Evolutionary conservation across 2,113 vertebrate species (phyloP).

Genomic region (Ictalurus furcatus): DNA sequence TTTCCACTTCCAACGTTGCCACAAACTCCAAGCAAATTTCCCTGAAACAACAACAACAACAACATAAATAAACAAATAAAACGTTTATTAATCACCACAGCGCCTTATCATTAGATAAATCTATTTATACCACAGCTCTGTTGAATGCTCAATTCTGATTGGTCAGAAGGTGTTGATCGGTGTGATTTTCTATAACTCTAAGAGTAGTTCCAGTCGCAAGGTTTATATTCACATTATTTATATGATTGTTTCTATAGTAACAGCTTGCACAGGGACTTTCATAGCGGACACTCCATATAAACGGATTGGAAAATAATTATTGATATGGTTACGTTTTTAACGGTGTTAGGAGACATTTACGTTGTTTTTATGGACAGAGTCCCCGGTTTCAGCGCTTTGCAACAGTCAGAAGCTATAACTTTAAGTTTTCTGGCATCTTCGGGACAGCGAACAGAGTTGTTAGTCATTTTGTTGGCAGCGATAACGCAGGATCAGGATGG

Average conservation of each 20-base stretch:
- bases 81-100: background rate
- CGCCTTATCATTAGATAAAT: background rate
- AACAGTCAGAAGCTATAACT: background rate
- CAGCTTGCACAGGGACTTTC: background rate
- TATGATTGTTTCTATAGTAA: background rate
- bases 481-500: background rate
- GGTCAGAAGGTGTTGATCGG: background rate
- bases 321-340: too few relatives aligned
- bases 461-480: background rate
- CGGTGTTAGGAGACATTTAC: background rate
- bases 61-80: too few relatives aligned
- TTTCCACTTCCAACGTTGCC: slow-evolving; percentile 86
- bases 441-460: background rate
- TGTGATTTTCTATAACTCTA: background rate
- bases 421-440: background rate
- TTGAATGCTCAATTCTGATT: background rate
- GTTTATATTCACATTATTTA: background rate
- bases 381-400: background rate
- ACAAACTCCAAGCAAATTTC: slow-evolving; percentile 80
- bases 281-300: background rate
- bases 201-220: background rate
- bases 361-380: background rate
- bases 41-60: slow-evolving; percentile 63
- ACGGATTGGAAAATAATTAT: too few relatives aligned
- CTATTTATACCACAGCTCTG: background rate